Conservation (phyloP, 2,797 vertebrate genomes). For the Bovichtus diacanthus region DNA sequence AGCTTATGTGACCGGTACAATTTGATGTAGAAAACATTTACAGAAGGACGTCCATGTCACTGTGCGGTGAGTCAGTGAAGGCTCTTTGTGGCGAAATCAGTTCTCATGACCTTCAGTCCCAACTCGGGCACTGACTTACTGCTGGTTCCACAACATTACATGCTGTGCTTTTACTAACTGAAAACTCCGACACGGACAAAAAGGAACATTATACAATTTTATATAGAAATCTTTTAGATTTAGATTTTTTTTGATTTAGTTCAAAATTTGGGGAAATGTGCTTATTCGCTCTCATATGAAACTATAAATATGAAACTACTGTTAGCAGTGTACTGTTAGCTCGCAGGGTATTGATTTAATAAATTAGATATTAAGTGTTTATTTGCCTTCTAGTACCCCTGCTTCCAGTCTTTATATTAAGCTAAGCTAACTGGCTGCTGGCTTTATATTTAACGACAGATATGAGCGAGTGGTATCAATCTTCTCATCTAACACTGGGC, state of each 20-base stretch:
- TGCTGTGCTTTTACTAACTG: conserved; percentile 27
- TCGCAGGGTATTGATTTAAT: neutral
- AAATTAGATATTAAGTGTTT: neutral
- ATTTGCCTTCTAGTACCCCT: neutral
- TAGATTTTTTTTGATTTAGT: too few species aligned
- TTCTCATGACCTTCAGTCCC: conserved; percentile 42
- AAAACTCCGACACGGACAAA: conserved; percentile 16
- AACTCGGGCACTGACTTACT: conserved; percentile 27
- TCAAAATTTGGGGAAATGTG: neutral
- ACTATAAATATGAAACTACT: neutral
- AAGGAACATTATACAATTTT: neutral
- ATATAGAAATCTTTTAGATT: neutral
- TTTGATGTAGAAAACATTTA: conserved; percentile 24
- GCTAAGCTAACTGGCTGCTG: neutral
- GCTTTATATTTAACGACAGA: neutral
- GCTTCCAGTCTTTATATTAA: neutral
- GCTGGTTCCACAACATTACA: conserved; percentile 36
- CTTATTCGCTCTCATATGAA: neutral
- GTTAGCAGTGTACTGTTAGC: too few species aligned
- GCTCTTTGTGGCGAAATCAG: conserved; percentile 12
- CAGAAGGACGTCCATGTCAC: conserved; percentile 16
- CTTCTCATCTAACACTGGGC: neutral
- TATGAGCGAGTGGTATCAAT: neutral
- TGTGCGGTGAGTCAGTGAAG: conserved; percentile 30
- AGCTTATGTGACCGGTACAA: conserved; percentile 10